phyloP scores from a whole-genome alignment of 92 coral and sea anemone genomes.

The Muricea muricata region DNA sequence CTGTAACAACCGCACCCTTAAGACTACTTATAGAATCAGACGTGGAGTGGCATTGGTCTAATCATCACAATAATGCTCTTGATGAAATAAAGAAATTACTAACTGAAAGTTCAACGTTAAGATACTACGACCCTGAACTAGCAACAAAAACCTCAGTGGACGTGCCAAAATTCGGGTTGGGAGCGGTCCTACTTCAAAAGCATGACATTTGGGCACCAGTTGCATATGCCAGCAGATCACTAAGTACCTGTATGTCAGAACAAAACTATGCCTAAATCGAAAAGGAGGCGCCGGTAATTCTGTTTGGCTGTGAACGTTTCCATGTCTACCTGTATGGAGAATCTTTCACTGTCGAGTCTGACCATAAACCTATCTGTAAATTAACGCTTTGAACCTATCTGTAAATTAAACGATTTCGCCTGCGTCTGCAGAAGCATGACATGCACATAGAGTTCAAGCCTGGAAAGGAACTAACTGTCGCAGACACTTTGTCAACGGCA shows the following conservation, averaged over 20 bases:
- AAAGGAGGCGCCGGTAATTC: slow-evolving; percentile 9
- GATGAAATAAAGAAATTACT: slow-evolving; percentile 2
- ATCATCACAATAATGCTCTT: not conserved
- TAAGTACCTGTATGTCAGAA: slow-evolving; percentile 9
- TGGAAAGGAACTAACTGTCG: no score
- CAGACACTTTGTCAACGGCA: not conserved
- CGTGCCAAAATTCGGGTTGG: no score
- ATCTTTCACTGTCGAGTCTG: not conserved
- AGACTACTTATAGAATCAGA: not conserved
- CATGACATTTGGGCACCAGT: slow-evolving; percentile 21
- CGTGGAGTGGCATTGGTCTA: no score
- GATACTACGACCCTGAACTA: not conserved
- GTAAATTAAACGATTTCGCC: no score
- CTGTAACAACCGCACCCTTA: not conserved
- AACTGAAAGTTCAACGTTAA: not conserved
- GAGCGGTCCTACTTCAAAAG: no score
- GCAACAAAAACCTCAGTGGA: not conserved
- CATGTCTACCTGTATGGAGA: no score
- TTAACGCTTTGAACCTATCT: no score
- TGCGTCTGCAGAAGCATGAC: no score
- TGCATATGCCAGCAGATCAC: slow-evolving; percentile 10
- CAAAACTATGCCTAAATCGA: not conserved
- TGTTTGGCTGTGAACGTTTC: slow-evolving; percentile 7
- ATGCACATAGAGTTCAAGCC: no score
- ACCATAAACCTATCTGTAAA: slow-evolving; percentile 14